Evolutionary conservation across 2,113 vertebrate genomes (phyloP).

Genomic region (Oncorhynchus kisutch): DNA sequence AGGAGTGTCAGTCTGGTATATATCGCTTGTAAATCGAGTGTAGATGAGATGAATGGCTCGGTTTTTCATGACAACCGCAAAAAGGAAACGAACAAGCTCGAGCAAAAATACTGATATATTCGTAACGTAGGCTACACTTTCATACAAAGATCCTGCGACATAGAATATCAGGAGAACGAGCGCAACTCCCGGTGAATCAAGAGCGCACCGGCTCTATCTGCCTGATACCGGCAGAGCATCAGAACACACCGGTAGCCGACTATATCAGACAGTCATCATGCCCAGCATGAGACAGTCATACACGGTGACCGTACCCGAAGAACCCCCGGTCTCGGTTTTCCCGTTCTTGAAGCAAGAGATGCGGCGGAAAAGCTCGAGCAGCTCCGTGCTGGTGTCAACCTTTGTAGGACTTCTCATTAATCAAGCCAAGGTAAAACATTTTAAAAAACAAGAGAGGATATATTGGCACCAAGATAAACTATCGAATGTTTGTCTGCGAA

Average conservation of each 20-base stretch:
- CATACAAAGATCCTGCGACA: too few relatives aligned
- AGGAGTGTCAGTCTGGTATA: neutral
- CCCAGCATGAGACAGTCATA: constrained; percentile 87
- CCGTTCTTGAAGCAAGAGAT: constrained; percentile 84
- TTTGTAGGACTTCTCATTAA: constrained; percentile 93
- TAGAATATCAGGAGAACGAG: too few relatives aligned
- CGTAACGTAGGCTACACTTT: too few relatives aligned
- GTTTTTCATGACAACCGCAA: too few relatives aligned
- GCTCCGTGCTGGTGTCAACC: constrained; percentile 90
- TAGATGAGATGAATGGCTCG: too few relatives aligned
- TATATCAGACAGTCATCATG: constrained; percentile 54
- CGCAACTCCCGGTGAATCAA: too few relatives aligned
- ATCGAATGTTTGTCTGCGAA: neutral
- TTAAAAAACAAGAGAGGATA: neutral
- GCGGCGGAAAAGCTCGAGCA: constrained; percentile 76
- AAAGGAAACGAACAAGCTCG: too few relatives aligned
- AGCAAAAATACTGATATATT: too few relatives aligned
- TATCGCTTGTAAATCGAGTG: neutral
- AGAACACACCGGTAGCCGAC: constrained; percentile 11
- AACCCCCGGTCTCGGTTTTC: constrained; percentile 78
- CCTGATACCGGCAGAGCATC: neutral
- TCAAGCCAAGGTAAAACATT: constrained; percentile 87
- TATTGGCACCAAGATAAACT: neutral
- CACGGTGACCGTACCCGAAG: constrained; percentile 88
- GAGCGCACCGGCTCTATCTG: too few relatives aligned